Evolutionary conservation across 1,140 invertebrate genomes (phyloP), one percentile per base, ranked within the genome.

Genomic region (Batillaria attramentaria): DNA sequence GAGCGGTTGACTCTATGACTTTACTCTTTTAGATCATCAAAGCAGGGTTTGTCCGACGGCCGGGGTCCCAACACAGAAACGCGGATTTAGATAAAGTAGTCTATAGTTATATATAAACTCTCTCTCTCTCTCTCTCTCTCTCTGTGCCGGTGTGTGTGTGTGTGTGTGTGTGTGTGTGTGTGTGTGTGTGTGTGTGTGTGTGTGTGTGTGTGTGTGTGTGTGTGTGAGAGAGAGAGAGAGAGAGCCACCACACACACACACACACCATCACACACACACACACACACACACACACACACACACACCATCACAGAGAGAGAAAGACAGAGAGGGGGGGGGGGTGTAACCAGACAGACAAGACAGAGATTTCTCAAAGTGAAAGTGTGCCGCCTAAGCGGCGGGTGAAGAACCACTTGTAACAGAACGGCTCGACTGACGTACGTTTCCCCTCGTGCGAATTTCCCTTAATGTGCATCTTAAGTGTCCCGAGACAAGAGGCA

Each of bases 251-350:
- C 46, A 50, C 46, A 60, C 57, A 60, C 57, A 60, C 57, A 60
- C 57, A 60, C 57, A 60, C 57, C n/a, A 24, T 28, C 57, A 60
- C 57, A 60, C 57, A 60, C 57, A 60, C 57, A 60, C 57, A 60
- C 57, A 60, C 57, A 60, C 57, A 60, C 10, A n/a, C 24, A 50
- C 24, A 50, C 24, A 50, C 24, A 50, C 24, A 50, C 24, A 50
- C 24, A 50, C 24, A 50, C 24, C 10, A 13, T 13, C 24, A 50
- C 24, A 50, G 10, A 50, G 10, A 50, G 10, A 50, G 10, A 50
- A 50, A 50, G n/a, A n/a, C n/a, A n/a, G n/a, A n/a, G n/a, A n/a
- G n/a, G n/a, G n/a, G n/a, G n/a, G n/a, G n/a, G n/a, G n/a, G n/a
- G n/a, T n/a, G n/a, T n/a, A n/a, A n/a, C n/a, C n/a, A n/a, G n/a